A percentile compares a stretch with the other conserved stretches of the same genome.
phyloP scores from a whole-genome alignment of 2,113 vertebrate species.

The Paradisaea rubra region DNA sequence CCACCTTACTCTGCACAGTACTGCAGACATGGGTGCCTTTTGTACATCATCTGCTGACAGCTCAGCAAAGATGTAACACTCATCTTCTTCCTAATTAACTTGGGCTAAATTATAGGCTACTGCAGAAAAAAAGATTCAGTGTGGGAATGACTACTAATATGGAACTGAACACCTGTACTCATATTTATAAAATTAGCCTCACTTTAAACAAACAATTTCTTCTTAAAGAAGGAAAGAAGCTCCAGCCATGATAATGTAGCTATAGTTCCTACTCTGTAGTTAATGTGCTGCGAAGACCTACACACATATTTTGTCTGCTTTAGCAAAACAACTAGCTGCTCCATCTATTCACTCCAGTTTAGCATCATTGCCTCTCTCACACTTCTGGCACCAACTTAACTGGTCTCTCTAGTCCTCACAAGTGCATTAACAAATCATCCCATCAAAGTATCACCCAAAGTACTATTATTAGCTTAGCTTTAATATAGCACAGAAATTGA shows the following conservation, averaged over 20 bases:
- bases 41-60: neutral
- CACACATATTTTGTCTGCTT: neutral
- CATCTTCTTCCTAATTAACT: neutral
- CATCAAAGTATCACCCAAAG: neutral
- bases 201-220: neutral
- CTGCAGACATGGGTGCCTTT: neutral
- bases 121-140: neutral
- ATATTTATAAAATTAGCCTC: neutral
- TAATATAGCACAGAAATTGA: slow-evolving; percentile 11
- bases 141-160: neutral
- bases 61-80: neutral
- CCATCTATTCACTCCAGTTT: neutral
- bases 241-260: neutral
- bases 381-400: neutral
- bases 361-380: neutral
- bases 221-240: neutral
- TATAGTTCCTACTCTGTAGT: neutral
- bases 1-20: neutral
- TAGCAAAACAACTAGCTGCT: neutral
- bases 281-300: neutral
- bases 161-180: neutral
- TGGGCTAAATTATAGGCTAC: neutral
- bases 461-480: slow-evolving; percentile 20
- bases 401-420: neutral
- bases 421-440: neutral